Evolutionary conservation across 2,113 vertebrate species (phyloP), one percentile per base, ranked within the genome.

Genomic region (Psettodes erumei): DNA sequence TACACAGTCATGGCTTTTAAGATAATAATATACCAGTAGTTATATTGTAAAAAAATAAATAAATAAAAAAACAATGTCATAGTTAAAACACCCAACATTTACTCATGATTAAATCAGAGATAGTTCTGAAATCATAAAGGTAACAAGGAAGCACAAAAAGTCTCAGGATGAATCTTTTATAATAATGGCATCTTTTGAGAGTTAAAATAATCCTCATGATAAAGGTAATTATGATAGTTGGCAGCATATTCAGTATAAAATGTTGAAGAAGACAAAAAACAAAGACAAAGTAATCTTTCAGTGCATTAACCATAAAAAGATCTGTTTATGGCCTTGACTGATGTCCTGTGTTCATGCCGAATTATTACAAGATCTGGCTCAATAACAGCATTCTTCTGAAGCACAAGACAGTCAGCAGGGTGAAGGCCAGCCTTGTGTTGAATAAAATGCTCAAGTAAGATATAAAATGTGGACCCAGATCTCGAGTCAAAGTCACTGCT

Each of bases 331-430:
- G 25, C 12, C 23, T 28, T 11, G 30, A n/a, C 11, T 23, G 11
- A n/a, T 16, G 23, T 16, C 19, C 6, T 8, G 27, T 38, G 30
- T 33, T 47, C 2, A 35, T 33, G 2, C 18, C 25, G 13, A 33
- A 11, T 1, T 47, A 37, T 23, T 19, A 5, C 6, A 50, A 37
- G 32, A 37, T 10, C 6, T 48, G 32, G 15, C 4, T 12, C 16
- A 18, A 71, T 27, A 13, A 3, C 1, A 61, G 11, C 11, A 40
- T 40, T 53, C 47, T 21, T 48, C 40, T 21, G 32, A 59, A 50
- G 11, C 72, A 75, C 53, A 40, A 59, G 61, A 59, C 54, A 40
- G 73, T 60, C 73, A 76, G 73, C 25, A 33, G 73, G 35, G 13
- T 48, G 21, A 47, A 47, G 25, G 23, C 18, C 5, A n/a, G 23